Percentiles rank a stretch among this genome's conserved stretches.
Evolutionary conservation across 2,113 vertebrate genomes (phyloP).

Genomic region (Columbina picui): DNA sequence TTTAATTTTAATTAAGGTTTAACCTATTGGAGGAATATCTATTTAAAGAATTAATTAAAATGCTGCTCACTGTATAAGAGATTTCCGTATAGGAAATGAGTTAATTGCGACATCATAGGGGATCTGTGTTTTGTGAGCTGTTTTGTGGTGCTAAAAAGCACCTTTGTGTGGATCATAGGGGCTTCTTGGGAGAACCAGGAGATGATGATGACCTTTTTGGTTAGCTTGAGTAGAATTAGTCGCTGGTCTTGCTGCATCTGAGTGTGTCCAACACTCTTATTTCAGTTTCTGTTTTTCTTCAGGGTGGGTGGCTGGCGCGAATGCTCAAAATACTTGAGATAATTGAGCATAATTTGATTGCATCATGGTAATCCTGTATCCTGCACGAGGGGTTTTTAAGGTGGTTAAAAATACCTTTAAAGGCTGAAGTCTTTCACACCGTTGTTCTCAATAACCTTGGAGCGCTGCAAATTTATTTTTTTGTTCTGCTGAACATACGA

Average conservation of each 20-base stretch:
- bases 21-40: slow-evolving; percentile 43
- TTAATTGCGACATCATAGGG: not conserved
- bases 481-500: rapidly evolving
- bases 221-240: not conserved
- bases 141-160: slow-evolving; percentile 32
- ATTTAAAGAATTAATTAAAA: slow-evolving; percentile 62
- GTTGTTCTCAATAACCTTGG: not conserved
- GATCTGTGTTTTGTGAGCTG: slow-evolving; percentile 49
- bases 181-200: not conserved
- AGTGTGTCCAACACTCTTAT: not conserved
- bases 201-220: not conserved
- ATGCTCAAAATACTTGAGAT: not conserved
- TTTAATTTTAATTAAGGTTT: slow-evolving; percentile 60
- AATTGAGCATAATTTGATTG: slow-evolving; percentile 23
- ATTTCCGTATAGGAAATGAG: slow-evolving; percentile 26
- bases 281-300: slow-evolving; percentile 18
- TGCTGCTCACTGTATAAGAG: not conserved
- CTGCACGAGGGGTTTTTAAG: slow-evolving; percentile 14
- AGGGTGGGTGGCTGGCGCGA: not conserved
- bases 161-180: not conserved
- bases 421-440: not conserved
- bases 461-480: rapidly evolving
- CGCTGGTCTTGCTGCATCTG: not conserved
- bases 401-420: not conserved
- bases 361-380: not conserved